Percentiles rank a stretch among this genome's conserved stretches.
Evolutionary conservation across 2,888 invertebrate species (phyloP).

Genomic region (Lithosia quadra): DNA sequence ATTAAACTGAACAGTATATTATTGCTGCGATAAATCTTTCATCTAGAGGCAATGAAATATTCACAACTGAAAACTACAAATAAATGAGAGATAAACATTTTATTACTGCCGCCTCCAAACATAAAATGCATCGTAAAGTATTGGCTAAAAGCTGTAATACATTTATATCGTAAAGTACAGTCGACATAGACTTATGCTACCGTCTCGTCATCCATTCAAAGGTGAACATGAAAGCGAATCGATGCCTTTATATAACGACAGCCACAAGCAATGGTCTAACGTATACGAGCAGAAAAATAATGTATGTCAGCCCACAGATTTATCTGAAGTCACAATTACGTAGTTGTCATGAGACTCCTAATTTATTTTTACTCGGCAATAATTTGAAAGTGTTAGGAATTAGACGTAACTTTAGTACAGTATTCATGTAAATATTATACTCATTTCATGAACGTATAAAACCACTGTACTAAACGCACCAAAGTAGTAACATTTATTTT

Average conservation of each 20-base stretch:
- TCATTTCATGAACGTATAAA: no score
- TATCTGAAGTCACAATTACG: no score
- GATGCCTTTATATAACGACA: not conserved
- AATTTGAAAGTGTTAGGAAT: no score
- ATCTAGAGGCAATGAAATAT: not conserved
- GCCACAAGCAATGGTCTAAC: not conserved
- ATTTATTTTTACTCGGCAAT: no score
- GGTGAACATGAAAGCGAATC: not conserved
- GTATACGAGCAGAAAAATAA: no score
- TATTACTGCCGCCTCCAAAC: not conserved
- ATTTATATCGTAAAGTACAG: not conserved
- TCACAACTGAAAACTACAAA: not conserved
- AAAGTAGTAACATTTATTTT: no score
- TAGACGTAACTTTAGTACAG: no score
- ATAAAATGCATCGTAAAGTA: not conserved
- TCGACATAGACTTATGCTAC: not conserved
- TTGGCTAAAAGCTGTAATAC: not conserved
- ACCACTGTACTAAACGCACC: no score
- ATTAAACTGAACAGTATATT: not conserved
- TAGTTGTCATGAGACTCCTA: no score
- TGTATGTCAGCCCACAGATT: no score
- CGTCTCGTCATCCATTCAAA: not conserved
- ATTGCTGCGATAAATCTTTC: not conserved
- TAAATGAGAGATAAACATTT: not conserved
- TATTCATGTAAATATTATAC: no score